Evolutionary conservation across 2,797 vertebrate genomes (phyloP).

Genomic region (Poeciliopsis paucimaculata): DNA sequence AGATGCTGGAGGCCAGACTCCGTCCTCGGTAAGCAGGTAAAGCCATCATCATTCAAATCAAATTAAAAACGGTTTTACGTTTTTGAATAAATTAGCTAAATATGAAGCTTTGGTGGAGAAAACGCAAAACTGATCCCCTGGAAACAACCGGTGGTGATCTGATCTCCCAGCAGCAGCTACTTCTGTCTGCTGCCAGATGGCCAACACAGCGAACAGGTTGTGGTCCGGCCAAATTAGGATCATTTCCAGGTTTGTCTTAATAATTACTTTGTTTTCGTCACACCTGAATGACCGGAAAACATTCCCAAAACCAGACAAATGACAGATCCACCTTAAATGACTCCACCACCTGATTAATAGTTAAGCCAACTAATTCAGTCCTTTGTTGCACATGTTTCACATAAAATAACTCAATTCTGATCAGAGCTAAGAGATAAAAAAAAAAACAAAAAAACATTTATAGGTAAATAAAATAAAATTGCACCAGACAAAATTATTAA

Average conservation of each 20-base stretch:
- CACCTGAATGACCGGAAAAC: background rate
- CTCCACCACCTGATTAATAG: background rate
- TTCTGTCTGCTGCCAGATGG: constrained; percentile 3
- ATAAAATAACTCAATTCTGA: background rate
- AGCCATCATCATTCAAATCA: background rate
- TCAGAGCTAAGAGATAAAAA: background rate
- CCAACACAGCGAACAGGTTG: constrained; percentile 10
- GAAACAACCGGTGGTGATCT: background rate
- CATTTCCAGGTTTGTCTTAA: constrained; percentile 7
- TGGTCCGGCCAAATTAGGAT: background rate
- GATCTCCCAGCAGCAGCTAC: background rate
- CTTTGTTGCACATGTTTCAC: background rate
- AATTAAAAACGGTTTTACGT: background rate
- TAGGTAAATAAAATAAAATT: background rate
- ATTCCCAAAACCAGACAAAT: constrained; percentile 1
- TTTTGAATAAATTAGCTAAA: background rate
- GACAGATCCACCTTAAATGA: background rate
- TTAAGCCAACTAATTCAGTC: background rate
- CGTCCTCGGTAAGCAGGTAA: background rate
- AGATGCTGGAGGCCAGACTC: background rate
- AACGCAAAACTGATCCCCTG: background rate
- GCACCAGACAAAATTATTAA: background rate
- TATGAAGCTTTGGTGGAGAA: background rate
- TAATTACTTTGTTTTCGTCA: constrained; percentile 8
- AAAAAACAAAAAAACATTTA: background rate